These are phyloP conservation scores for Nebria brevicollis DNA, from an alignment of 2,888 invertebrate species.

Conservation along the genomic window DNA sequence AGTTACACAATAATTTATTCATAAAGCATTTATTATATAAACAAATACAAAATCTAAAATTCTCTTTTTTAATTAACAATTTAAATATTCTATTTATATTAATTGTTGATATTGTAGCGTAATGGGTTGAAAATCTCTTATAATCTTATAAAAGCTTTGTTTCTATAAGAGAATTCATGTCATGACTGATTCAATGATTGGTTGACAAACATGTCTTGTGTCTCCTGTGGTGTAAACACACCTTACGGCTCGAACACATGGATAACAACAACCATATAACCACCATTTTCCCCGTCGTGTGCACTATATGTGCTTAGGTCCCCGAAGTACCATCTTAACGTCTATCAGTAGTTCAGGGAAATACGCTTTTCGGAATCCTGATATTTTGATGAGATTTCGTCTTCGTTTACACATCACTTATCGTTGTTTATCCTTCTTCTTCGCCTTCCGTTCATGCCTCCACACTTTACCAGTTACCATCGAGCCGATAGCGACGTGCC, in stretches of 20 bases:
- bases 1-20: too few relatives aligned
- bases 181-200: background rate
- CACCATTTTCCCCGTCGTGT: background rate
- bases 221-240: background rate
- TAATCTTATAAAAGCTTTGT: background rate
- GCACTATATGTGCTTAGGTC: slow-evolving; percentile 9
- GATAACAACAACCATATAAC: background rate
- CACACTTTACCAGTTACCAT: background rate
- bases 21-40: too few relatives aligned
- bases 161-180: background rate
- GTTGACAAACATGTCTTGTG: background rate
- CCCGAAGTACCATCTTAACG: slow-evolving; percentile 15
- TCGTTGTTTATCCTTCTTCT: slow-evolving; percentile 35
- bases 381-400: slow-evolving; percentile 39
- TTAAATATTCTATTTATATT: too few relatives aligned
- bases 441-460: background rate
- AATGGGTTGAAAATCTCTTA: too few relatives aligned
- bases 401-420: slow-evolving; percentile 42
- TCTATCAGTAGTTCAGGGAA: slow-evolving; percentile 25
- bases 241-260: background rate
- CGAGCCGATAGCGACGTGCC: background rate
- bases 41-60: too few relatives aligned
- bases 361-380: slow-evolving; percentile 31
- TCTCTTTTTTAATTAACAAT: too few relatives aligned
- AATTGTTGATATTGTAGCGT: too few relatives aligned